Evolutionary conservation across 1,140 invertebrate species (phyloP).

Genomic region (Nasonia giraulti): DNA sequence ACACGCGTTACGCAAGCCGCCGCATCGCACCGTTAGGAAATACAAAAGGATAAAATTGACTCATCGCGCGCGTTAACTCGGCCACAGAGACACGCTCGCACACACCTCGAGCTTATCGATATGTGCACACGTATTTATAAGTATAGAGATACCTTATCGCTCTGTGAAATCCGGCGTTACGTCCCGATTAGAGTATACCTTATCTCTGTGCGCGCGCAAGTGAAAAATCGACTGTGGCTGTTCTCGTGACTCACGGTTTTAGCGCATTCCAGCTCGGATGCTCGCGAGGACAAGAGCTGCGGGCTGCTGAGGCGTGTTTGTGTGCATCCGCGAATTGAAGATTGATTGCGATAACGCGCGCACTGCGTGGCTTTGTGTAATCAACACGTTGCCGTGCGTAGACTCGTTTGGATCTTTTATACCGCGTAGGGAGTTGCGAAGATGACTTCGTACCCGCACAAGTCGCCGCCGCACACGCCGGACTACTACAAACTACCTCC

Average conservation of each 20-base stretch:
- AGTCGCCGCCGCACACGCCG: too few relatives aligned
- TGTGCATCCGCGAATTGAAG: not conserved
- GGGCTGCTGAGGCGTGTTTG: not conserved
- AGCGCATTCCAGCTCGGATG: slow-evolving; percentile 26
- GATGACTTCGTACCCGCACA: not conserved
- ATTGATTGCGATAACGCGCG: not conserved
- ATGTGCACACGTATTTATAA: not conserved
- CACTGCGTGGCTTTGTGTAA: not conserved
- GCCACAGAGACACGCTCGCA: not conserved
- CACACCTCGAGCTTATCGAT: slow-evolving; percentile 14
- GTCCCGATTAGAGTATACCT: slow-evolving; percentile 33
- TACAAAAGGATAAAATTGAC: slow-evolving; percentile 26
- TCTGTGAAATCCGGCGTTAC: slow-evolving; percentile 31
- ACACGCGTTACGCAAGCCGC: not conserved
- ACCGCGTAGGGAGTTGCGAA: not conserved
- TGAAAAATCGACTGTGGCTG: slow-evolving; percentile 4
- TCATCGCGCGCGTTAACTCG: not conserved
- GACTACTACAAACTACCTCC: too few relatives aligned
- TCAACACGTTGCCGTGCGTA: not conserved
- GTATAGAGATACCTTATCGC: slow-evolving; percentile 19
- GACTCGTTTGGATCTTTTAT: not conserved
- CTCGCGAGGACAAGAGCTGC: not conserved
- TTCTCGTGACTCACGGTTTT: slow-evolving; percentile 36
- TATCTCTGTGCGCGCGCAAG: slow-evolving; percentile 27
- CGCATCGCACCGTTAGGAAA: not conserved